Conservation (phyloP, 1,140 invertebrate genomes). For the Lepidurus packardi region DNA sequence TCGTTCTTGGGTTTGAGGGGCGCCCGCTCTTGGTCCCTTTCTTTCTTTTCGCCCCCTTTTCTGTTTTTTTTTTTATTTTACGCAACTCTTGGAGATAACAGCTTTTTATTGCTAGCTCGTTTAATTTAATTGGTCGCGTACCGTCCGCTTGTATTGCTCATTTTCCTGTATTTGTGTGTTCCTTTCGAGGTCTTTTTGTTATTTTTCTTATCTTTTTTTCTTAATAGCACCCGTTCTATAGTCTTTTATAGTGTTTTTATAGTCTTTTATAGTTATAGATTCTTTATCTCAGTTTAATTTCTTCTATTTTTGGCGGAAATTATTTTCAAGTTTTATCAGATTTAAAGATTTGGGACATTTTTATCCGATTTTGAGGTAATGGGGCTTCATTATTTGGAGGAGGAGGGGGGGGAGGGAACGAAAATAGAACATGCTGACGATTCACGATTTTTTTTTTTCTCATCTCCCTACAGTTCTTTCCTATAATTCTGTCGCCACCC, state of each 20-base stretch:
- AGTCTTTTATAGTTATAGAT: too few species aligned
- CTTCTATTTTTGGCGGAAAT: neutral
- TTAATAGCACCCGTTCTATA: too few species aligned
- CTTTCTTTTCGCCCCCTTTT: neutral
- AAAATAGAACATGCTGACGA: conserved; percentile 10
- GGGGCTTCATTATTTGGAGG: neutral
- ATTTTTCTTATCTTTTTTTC: neutral
- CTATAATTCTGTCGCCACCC: conserved; percentile 12
- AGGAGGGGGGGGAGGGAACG: conserved; percentile 2
- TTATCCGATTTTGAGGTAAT: neutral
- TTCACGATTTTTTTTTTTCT: neutral
- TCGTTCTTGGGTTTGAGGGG: neutral
- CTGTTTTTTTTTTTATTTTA: neutral
- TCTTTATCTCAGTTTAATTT: too few species aligned
- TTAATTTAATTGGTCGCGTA: too few species aligned
- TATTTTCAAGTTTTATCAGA: neutral
- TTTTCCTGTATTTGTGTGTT: too few species aligned
- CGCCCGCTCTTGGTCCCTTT: neutral
- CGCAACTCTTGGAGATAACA: neutral
- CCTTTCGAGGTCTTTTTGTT: too few species aligned
- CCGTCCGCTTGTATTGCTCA: too few species aligned
- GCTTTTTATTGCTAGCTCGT: too few species aligned
- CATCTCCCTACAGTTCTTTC: neutral
- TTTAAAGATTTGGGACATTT: neutral
- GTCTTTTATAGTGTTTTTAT: too few species aligned